Conservation (phyloP, 2,113 vertebrate species). For the Gasterosteus nipponicus region DNA sequence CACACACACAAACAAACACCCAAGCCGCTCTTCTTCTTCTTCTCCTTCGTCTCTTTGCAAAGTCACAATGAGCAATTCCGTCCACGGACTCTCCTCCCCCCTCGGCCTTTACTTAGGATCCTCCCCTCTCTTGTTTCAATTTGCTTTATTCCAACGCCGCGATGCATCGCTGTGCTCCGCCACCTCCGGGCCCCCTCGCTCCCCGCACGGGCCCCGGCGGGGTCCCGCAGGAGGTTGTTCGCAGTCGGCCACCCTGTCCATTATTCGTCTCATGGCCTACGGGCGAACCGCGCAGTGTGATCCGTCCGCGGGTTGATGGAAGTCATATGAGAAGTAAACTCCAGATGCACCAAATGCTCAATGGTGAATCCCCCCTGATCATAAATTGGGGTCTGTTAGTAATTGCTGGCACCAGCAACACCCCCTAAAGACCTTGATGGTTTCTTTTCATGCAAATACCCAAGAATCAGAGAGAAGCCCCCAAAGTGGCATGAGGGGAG, state of each 20-base stretch:
- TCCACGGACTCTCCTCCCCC: constrained; percentile 61
- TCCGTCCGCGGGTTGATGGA: constrained; percentile 50
- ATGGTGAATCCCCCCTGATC: neutral
- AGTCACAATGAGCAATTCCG: constrained; percentile 70
- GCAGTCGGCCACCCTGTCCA: constrained; percentile 66
- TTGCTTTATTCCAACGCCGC: constrained; percentile 71
- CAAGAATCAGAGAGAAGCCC: neutral
- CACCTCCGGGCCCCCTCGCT: constrained; percentile 12
- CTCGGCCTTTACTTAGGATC: constrained; percentile 32
- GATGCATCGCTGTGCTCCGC: constrained; percentile 14
- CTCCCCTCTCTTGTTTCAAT: constrained; percentile 67
- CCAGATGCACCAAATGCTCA: neutral
- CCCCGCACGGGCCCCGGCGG: constrained; percentile 41
- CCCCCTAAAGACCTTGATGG: neutral
- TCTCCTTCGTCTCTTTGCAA: constrained; percentile 46
- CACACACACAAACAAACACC: no score
- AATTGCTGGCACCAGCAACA: no score
- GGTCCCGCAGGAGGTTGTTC: constrained; percentile 60
- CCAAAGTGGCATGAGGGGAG: neutral
- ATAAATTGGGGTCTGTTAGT: neutral
- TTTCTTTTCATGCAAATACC: no score
- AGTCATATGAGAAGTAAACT: constrained; percentile 15
- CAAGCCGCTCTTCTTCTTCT: constrained; percentile 31
- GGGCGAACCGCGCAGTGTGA: constrained; percentile 70
- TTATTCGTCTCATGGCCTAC: constrained; percentile 63